Percentiles rank a stretch among this genome's conserved stretches.
These are phyloP conservation scores for Pteromalus puparum DNA, from an alignment of 1,140 invertebrate genomes.

Conservation along the genomic window DNA sequence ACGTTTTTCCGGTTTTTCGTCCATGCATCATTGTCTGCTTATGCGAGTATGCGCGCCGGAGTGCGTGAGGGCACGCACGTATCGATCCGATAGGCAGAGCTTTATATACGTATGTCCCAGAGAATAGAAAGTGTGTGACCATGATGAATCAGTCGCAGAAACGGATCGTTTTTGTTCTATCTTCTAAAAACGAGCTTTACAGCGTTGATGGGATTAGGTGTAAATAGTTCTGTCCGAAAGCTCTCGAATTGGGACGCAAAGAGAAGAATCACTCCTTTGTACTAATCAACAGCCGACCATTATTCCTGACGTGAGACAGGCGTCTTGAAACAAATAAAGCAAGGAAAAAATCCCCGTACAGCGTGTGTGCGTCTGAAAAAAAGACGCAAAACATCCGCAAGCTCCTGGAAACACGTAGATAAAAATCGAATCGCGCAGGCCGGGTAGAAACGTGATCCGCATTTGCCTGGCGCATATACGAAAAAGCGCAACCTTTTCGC, in stretches of 20 bases:
- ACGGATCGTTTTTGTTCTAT: neutral
- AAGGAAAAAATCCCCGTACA: no score
- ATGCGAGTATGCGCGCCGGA: no score
- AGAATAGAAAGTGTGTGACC: neutral
- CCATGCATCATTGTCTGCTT: no score
- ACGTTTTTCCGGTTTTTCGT: no score
- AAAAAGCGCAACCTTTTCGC: slow-evolving; percentile 21
- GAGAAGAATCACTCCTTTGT: no score
- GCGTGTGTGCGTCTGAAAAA: neutral
- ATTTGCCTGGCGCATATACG: neutral
- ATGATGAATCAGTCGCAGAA: slow-evolving; percentile 16
- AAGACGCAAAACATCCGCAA: neutral
- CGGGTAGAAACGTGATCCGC: slow-evolving; percentile 30
- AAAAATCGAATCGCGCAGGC: slow-evolving; percentile 39
- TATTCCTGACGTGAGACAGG: no score
- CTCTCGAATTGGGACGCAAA: no score
- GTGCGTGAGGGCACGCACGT: no score
- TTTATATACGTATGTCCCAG: no score
- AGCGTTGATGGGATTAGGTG: slow-evolving; percentile 12
- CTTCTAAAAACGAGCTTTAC: neutral
- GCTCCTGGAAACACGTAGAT: neutral
- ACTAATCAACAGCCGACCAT: no score
- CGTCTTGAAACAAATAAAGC: no score
- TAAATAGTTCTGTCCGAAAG: neutral
- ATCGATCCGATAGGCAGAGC: no score